These are phyloP conservation scores for Xanthorhoe designata DNA, from an alignment of 2,888 invertebrate species.

Conservation along the genomic window DNA sequence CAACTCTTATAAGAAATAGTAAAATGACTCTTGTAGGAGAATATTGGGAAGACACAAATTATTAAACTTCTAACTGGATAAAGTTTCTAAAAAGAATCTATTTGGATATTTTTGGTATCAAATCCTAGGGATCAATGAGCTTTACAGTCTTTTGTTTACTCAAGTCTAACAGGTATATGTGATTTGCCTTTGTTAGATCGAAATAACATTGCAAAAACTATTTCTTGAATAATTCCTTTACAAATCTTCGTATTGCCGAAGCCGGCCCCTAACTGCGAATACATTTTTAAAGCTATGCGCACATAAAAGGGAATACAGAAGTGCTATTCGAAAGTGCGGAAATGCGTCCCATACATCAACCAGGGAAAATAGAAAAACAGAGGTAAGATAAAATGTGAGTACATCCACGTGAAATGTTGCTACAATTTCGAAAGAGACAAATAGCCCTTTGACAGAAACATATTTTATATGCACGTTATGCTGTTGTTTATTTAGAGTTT, in stretches of 20 bases:
- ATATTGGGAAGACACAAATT: too few relatives aligned
- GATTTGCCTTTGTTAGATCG: constrained; percentile 17
- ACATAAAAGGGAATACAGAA: constrained; percentile 81
- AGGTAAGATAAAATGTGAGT: constrained; percentile 77
- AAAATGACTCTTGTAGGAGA: too few relatives aligned
- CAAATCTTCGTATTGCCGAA: constrained; percentile 61
- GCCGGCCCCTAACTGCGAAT: constrained; percentile 67
- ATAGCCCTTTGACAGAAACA: constrained; percentile 69
- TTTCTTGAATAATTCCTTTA: constrained; percentile 66
- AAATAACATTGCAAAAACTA: constrained; percentile 26
- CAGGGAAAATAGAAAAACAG: constrained; percentile 80
- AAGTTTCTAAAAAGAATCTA: neutral
- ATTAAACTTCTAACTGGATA: neutral
- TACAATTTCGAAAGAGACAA: constrained; percentile 76
- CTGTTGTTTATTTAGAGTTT: constrained; percentile 43
- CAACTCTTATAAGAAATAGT: too few relatives aligned
- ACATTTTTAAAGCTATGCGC: constrained; percentile 80
- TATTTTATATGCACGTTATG: constrained; percentile 64
- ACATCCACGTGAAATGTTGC: constrained; percentile 77
- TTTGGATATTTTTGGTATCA: neutral
- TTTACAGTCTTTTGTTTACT: neutral
- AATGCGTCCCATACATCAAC: constrained; percentile 83
- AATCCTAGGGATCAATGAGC: neutral
- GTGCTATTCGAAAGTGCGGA: constrained; percentile 81
- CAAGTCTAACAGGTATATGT: neutral